Base-by-base conservation (phyloP, 1,140 invertebrate genomes). In the Wasmannia auropunctata region DNA sequence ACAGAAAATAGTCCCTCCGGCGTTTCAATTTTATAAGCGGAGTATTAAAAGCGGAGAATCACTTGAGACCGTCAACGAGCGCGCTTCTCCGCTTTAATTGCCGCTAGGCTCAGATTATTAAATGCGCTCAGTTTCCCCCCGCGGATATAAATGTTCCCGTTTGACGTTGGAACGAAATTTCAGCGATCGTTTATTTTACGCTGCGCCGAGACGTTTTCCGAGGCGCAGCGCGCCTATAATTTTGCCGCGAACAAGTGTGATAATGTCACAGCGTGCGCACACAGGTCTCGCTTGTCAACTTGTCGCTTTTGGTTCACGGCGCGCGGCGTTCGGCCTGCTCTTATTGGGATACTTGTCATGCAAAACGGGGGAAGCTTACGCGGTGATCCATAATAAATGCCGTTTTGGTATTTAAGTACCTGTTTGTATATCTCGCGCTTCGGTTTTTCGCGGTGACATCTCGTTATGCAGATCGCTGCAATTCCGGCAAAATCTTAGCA, bases 261-360 rank as follows among this genome's bases (percentile, higher is more conserved):
- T 81, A 81, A 81, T 81, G 63, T 81, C 34, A 56, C 56, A 70
- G 46, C 63, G 25, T 8, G n/a, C n/a, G n/a, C n/a, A n/a, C n/a
- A 43, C 77, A 70, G 56, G 77, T 69, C 62, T 34, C 16, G 77
- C 77, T 56, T 43, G 77, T 81, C 77, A 70, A 28, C 63, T 56
- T 80, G 22, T 54, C 62, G 62, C 62, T 67, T 69, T 80, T 16
- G 46, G 60, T 63, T n/a, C 60, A 28, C 62, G 7, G 51, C 75
- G 6, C 8, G 37, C 22, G 28, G 16, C n/a, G n/a, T 19, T 54
- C 43, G 60, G 4, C 0, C 34, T 56, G 63, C 34, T 69, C 8
- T 70, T 81, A 70, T 70, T 81, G 63, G 63, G 10, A 70, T 70
- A 70, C 49, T 31, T 56, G 49, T 69, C 77, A 56, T 81, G 77